Percentiles rank a stretch among this genome's conserved stretches.
These are phyloP conservation scores for Cyclura pinguis DNA, from an alignment of 2,797 vertebrate species.

Conservation along the genomic window DNA sequence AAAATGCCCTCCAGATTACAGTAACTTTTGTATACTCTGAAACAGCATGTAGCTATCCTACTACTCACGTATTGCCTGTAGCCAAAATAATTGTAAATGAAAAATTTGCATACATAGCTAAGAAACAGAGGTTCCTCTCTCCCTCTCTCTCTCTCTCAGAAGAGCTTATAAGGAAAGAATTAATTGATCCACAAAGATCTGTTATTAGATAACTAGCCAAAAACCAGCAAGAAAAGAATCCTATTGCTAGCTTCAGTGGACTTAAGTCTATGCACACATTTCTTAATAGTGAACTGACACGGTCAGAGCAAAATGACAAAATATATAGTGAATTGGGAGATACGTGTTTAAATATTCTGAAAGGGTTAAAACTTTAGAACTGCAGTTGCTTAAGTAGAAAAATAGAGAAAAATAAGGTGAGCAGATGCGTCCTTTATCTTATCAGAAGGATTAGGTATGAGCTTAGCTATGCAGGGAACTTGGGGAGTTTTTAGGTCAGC, in stretches of 20 bases:
- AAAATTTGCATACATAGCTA: background rate
- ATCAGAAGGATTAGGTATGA: no score
- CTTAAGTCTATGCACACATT: conserved; percentile 29
- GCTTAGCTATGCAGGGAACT: no score
- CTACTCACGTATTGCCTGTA: background rate
- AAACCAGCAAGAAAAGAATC: conserved; percentile 15
- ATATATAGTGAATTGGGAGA: conserved; percentile 47
- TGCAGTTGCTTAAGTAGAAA: no score
- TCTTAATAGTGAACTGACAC: conserved; percentile 49
- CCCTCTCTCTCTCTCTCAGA: no score
- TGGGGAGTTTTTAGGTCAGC: no score
- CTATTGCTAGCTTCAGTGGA: conserved; percentile 40
- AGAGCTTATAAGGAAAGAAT: background rate
- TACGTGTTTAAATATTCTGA: conserved; percentile 11
- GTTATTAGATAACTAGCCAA: conserved; percentile 24
- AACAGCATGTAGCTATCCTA: background rate
- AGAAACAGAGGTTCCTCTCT: background rate
- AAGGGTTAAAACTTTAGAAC: no score
- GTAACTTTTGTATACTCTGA: background rate
- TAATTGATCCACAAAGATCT: background rate
- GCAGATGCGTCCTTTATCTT: no score
- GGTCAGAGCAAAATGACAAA: background rate
- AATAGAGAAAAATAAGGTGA: no score
- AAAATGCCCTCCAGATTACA: background rate
- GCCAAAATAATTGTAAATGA: background rate